A percentile compares a stretch with the other conserved stretches of the same genome.
Conservation (phyloP, 1,140 invertebrate species). For the Drosophila pachea region DNA sequence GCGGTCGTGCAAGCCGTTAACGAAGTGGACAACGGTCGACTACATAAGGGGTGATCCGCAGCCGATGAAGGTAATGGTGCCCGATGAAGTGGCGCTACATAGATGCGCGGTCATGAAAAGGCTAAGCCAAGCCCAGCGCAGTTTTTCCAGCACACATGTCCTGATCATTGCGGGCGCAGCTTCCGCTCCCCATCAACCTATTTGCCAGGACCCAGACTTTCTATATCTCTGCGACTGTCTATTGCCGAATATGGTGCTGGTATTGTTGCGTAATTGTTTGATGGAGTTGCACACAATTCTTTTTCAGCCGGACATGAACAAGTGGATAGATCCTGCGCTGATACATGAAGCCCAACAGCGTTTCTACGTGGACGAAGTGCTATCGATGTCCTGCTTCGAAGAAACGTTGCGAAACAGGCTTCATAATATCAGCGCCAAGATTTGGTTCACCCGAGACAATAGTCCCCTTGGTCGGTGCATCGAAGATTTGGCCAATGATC, state of each 20-base stretch:
- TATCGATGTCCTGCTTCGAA: slow-evolving; percentile 19
- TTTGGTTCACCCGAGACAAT: slow-evolving; percentile 31
- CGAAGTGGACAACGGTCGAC: slow-evolving; percentile 14
- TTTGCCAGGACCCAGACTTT: slow-evolving; percentile 40
- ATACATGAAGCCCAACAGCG: slow-evolving; percentile 12
- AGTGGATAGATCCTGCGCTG: slow-evolving; percentile 11
- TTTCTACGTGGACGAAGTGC: slow-evolving; percentile 47
- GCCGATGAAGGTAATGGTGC: neutral
- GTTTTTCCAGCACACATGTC: slow-evolving; percentile 25
- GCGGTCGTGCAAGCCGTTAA: neutral
- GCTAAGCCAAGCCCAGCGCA: slow-evolving; percentile 9
- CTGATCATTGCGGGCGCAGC: slow-evolving; percentile 39
- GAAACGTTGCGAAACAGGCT: slow-evolving; percentile 5
- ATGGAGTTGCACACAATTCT: slow-evolving; percentile 15
- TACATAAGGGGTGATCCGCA: slow-evolving; percentile 11
- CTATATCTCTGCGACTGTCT: slow-evolving; percentile 53
- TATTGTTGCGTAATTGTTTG: slow-evolving; percentile 35
- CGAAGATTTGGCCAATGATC: slow-evolving; percentile 19
- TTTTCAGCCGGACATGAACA: slow-evolving; percentile 20
- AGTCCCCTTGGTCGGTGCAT: slow-evolving; percentile 14
- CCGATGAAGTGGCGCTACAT: slow-evolving; percentile 29
- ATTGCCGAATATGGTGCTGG: slow-evolving; percentile 28
- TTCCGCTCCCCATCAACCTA: neutral
- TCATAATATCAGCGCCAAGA: slow-evolving; percentile 19
- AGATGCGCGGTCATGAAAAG: slow-evolving; percentile 26